A percentile compares a stretch with the other conserved stretches of the same genome.
phyloP scores from a whole-genome alignment of 2,113 vertebrate species.

The Illadopsis cleaveri region DNA sequence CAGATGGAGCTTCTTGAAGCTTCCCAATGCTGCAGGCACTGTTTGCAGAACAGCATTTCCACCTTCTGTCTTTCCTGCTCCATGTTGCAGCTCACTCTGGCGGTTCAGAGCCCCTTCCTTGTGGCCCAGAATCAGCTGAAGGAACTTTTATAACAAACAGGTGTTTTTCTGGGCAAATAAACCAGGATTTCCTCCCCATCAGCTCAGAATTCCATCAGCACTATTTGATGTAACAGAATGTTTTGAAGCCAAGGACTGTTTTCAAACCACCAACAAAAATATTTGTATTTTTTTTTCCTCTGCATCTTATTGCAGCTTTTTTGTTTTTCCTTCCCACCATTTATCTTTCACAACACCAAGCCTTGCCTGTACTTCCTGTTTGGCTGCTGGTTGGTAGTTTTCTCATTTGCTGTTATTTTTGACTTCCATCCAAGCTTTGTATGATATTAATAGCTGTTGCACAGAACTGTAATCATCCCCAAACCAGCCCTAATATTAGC shows the following conservation, averaged over 20 bases:
- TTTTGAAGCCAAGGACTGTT: not conserved
- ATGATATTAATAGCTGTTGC: slow-evolving; percentile 38
- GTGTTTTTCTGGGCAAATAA: not conserved
- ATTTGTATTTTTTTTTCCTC: not conserved
- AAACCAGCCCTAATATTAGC: slow-evolving; percentile 23
- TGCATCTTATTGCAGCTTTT: not conserved
- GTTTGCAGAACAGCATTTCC: not conserved
- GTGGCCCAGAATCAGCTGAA: not conserved
- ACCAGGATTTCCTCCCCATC: slow-evolving; percentile 7
- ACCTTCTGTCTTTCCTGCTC: not conserved
- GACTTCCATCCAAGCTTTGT: slow-evolving; percentile 47
- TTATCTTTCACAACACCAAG: not conserved
- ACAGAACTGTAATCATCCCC: not conserved
- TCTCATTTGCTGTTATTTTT: slow-evolving; percentile 48
- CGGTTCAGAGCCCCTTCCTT: not conserved
- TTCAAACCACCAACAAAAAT: not conserved
- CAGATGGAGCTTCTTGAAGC: not conserved
- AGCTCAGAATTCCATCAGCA: fast-evolving
- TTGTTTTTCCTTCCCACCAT: slow-evolving; percentile 36
- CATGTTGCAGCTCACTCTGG: fast-evolving
- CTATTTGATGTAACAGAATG: not conserved
- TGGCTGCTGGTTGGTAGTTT: not conserved
- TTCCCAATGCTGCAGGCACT: fast-evolving
- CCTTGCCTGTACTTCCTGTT: not conserved
- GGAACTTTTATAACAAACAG: not conserved